Conservation (phyloP, 30 jellyfish, hydroid and myxozoan genomes). For the Cassiopea xamachana region DNA sequence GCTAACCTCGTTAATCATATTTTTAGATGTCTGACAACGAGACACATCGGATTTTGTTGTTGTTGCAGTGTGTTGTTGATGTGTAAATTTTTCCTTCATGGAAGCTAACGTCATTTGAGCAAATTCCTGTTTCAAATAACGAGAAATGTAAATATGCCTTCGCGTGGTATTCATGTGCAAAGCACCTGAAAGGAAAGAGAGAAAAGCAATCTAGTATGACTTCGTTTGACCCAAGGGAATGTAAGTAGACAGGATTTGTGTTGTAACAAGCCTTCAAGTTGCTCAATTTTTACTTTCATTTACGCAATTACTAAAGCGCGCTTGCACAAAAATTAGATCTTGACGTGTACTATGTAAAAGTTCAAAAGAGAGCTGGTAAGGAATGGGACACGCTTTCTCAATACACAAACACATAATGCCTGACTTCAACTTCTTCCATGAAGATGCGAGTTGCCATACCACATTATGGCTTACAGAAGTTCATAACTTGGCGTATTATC, state of each 20-base stretch:
- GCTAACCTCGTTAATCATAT: no score
- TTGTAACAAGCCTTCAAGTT: background rate
- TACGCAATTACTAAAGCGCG: no score
- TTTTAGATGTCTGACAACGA: background rate
- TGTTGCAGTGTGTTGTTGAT: background rate
- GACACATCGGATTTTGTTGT: background rate
- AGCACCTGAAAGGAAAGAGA: background rate
- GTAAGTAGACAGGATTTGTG: slow-evolving; percentile 46
- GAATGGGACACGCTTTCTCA: no score
- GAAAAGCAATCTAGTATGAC: slow-evolving; percentile 61
- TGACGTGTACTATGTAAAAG: no score
- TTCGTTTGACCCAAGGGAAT: slow-evolving; percentile 95
- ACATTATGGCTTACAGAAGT: no score
- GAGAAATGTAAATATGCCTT: background rate
- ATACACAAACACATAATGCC: no score
- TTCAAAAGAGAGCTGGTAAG: no score
- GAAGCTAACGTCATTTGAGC: background rate
- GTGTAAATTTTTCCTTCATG: background rate
- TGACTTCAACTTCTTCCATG: no score
- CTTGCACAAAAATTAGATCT: no score
- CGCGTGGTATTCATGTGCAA: background rate
- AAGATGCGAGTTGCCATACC: no score
- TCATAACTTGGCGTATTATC: no score
- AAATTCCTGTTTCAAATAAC: background rate
- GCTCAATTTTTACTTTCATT: background rate